Percentiles rank a stretch among this genome's conserved stretches.
phyloP scores from a whole-genome alignment of 2,113 vertebrate species.

The Onychostoma macrolepis region DNA sequence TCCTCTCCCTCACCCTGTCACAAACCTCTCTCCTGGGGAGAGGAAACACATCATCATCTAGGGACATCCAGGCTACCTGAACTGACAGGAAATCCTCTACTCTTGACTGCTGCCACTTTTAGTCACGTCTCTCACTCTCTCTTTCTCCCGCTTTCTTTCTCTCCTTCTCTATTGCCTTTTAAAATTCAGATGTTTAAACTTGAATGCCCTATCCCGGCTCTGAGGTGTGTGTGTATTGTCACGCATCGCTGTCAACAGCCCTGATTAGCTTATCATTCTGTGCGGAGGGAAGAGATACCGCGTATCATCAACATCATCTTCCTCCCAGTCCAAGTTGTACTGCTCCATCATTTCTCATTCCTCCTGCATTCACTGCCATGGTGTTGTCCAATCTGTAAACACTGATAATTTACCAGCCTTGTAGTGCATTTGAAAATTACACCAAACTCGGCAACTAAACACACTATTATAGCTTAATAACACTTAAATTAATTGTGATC shows the following conservation, averaged over 20 bases:
- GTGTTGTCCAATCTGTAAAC: background rate
- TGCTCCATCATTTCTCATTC: constrained; percentile 32
- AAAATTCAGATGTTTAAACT: constrained; percentile 33
- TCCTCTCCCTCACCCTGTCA: constrained; percentile 51
- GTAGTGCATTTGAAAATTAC: background rate
- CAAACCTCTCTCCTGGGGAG: constrained; percentile 22
- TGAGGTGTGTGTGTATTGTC: constrained; percentile 65
- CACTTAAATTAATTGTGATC: too few relatives aligned
- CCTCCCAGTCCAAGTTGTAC: constrained; percentile 65
- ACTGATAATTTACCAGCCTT: background rate
- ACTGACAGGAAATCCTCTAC: constrained; percentile 76
- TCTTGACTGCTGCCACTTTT: constrained; percentile 67
- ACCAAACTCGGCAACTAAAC: background rate
- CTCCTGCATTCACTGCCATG: background rate
- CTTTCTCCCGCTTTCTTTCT: constrained; percentile 14
- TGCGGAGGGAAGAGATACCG: constrained; percentile 69
- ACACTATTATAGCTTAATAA: background rate
- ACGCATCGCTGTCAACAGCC: constrained; percentile 75
- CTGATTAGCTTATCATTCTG: constrained; percentile 80
- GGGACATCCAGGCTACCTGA: constrained; percentile 73
- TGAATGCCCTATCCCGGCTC: constrained; percentile 71
- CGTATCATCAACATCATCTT: constrained; percentile 65
- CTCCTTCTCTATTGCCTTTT: constrained; percentile 47
- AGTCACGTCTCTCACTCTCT: constrained; percentile 53
- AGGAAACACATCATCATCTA: constrained; percentile 60